A percentile compares a stretch with the other conserved stretches of the same genome.
phyloP scores from a whole-genome alignment of 2,113 vertebrate genomes.

The Megaceryle torquata region DNA sequence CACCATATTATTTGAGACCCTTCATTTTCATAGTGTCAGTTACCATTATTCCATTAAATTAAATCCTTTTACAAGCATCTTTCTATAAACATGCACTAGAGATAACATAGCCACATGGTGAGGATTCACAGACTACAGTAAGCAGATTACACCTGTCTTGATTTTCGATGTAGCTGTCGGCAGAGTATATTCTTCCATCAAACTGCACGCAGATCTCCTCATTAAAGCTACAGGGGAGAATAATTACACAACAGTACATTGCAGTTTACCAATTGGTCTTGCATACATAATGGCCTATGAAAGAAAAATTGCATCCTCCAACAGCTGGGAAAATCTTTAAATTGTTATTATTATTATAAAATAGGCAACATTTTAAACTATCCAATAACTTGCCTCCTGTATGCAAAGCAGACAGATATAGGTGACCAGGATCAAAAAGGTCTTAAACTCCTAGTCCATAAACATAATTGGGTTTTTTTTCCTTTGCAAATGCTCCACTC shows the following conservation, averaged over 20 bases:
- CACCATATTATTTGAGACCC: slow-evolving; percentile 13
- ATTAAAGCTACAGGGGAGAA: slow-evolving; percentile 70
- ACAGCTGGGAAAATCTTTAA: slow-evolving; percentile 57
- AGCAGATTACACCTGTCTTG: slow-evolving; percentile 68
- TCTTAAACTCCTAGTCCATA: background rate
- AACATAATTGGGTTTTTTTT: slow-evolving; percentile 10
- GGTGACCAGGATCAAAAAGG: background rate
- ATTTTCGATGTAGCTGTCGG: slow-evolving; percentile 52
- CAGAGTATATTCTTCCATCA: slow-evolving; percentile 56
- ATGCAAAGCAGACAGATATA: background rate
- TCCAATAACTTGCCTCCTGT: background rate
- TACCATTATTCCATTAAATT: slow-evolving; percentile 70
- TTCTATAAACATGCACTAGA: slow-evolving; percentile 56
- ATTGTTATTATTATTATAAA: slow-evolving; percentile 36
- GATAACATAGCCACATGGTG: slow-evolving; percentile 64
- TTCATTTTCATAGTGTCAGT: slow-evolving; percentile 62
- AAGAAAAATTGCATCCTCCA: slow-evolving; percentile 30
- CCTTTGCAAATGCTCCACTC: background rate
- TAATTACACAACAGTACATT: slow-evolving; percentile 58
- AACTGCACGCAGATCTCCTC: slow-evolving; percentile 54
- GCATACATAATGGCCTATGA: slow-evolving; percentile 49
- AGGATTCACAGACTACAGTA: slow-evolving; percentile 60
- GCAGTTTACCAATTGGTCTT: slow-evolving; percentile 67
- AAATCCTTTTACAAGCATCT: slow-evolving; percentile 66
- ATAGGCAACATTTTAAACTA: slow-evolving; percentile 10